Percentiles rank a stretch among this genome's conserved stretches.
Conservation (phyloP, 2,797 vertebrate species). For the Cirrhinus molitorella region DNA sequence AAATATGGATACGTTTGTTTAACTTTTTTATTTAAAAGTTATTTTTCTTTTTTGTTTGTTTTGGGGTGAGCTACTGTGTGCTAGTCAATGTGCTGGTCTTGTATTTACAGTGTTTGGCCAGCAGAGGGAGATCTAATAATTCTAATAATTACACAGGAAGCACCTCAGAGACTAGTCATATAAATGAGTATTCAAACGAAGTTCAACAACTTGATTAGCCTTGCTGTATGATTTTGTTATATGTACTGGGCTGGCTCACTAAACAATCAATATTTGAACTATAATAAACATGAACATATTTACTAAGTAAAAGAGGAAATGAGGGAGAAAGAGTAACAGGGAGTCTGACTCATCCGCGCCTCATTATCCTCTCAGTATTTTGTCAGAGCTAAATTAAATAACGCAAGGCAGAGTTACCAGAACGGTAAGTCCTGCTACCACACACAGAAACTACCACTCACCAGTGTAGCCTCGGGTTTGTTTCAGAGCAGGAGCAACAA, state of each 20-base stretch:
- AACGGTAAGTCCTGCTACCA: not conserved
- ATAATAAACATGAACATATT: not conserved
- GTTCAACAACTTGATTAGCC: not conserved
- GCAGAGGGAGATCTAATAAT: constrained; percentile 34
- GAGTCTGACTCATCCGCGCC: not conserved
- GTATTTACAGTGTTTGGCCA: constrained; percentile 19
- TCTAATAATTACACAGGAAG: not conserved
- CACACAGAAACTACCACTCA: not conserved
- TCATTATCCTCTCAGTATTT: constrained; percentile 11
- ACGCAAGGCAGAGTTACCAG: not conserved
- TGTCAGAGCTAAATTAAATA: constrained; percentile 25
- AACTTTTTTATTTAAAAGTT: no score
- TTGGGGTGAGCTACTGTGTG: not conserved
- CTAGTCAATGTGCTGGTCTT: not conserved
- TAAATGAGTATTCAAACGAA: not conserved
- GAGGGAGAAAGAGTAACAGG: constrained; percentile 4
- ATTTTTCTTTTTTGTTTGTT: no score
- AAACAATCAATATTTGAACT: not conserved
- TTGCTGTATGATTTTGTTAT: not conserved
- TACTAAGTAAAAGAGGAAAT: not conserved
- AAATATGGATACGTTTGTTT: not conserved
- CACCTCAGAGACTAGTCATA: not conserved
- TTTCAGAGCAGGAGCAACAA: constrained; percentile 7
- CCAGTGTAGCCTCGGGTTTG: not conserved
- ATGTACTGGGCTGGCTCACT: not conserved